These are phyloP conservation scores for Mellilla xanthometata DNA, from an alignment of 2,888 invertebrate genomes.

Conservation along the genomic window DNA sequence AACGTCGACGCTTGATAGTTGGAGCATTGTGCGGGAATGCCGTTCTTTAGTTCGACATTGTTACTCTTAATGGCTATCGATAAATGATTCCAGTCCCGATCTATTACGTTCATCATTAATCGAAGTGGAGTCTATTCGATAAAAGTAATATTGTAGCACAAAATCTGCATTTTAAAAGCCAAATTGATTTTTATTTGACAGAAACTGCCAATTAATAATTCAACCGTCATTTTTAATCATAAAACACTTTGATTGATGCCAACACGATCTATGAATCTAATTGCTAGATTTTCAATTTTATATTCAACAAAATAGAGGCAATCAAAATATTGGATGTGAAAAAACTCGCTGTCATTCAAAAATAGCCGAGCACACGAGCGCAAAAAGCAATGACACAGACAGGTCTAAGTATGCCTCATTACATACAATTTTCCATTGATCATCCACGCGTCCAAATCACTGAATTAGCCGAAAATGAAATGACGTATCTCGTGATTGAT, in stretches of 20 bases:
- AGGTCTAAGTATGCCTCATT: constrained; percentile 44
- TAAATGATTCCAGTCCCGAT: constrained; percentile 17
- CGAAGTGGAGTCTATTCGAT: constrained; percentile 13
- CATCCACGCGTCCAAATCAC: constrained; percentile 60
- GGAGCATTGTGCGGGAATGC: constrained; percentile 42
- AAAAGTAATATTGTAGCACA: constrained; percentile 12
- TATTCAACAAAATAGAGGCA: constrained; percentile 36
- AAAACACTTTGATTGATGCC: constrained; percentile 33
- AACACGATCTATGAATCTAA: constrained; percentile 28
- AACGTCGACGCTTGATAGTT: constrained; percentile 47
- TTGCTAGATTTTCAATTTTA: constrained; percentile 30
- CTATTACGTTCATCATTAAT: constrained; percentile 15
- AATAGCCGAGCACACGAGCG: constrained; percentile 33
- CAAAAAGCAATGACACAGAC: constrained; percentile 48
- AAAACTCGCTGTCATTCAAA: constrained; percentile 27
- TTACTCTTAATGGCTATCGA: constrained; percentile 37
- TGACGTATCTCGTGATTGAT: constrained; percentile 68
- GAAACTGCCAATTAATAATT: constrained; percentile 33
- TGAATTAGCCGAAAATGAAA: constrained; percentile 61
- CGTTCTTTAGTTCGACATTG: constrained; percentile 40
- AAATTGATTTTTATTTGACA: constrained; percentile 32
- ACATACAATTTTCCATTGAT: constrained; percentile 60
- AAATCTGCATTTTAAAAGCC: constrained; percentile 12
- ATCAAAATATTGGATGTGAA: constrained; percentile 42
- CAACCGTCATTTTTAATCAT: constrained; percentile 27